Percentiles rank a stretch among this genome's conserved stretches.
Evolutionary conservation across 2,797 vertebrate genomes (phyloP).

Genomic region (Iguana delicatissima): DNA sequence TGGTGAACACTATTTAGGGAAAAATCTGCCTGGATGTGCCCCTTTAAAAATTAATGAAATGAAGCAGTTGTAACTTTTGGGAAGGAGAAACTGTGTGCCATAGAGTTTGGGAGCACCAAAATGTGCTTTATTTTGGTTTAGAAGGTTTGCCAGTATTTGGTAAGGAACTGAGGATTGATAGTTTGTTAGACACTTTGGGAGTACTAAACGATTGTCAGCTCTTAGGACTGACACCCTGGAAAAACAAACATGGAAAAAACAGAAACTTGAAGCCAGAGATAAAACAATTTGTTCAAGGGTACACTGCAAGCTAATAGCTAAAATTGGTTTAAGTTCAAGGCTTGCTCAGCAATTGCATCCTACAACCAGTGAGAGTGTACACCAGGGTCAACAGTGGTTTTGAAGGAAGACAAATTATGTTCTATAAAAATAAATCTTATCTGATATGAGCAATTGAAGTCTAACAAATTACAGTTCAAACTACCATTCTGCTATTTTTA

Average conservation of each 20-base stretch:
- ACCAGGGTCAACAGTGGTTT: not conserved
- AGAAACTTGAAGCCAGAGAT: not conserved
- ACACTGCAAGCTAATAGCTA: not conserved
- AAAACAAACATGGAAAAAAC: not conserved
- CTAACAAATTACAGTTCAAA: slow-evolving; percentile 18
- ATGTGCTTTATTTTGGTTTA: not conserved
- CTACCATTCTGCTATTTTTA: slow-evolving; percentile 36
- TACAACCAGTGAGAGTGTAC: not conserved
- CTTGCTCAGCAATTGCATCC: not conserved
- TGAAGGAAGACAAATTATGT: slow-evolving; percentile 11
- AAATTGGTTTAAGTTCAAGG: slow-evolving; percentile 10
- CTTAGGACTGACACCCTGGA: not conserved
- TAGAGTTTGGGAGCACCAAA: not conserved
- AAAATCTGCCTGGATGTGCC: not conserved
- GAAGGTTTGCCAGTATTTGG: not conserved
- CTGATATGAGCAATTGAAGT: not conserved
- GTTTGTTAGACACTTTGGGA: not conserved
- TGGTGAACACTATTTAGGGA: not conserved
- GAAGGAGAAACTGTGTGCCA: not conserved
- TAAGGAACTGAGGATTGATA: not conserved
- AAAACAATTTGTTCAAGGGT: not conserved
- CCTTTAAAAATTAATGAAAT: slow-evolving; percentile 3
- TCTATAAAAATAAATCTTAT: slow-evolving; percentile 35
- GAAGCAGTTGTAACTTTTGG: not conserved
- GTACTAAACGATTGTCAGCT: not conserved